Base-by-base conservation (phyloP, 2,113 vertebrate species). In the Oxyura jamaicensis region DNA sequence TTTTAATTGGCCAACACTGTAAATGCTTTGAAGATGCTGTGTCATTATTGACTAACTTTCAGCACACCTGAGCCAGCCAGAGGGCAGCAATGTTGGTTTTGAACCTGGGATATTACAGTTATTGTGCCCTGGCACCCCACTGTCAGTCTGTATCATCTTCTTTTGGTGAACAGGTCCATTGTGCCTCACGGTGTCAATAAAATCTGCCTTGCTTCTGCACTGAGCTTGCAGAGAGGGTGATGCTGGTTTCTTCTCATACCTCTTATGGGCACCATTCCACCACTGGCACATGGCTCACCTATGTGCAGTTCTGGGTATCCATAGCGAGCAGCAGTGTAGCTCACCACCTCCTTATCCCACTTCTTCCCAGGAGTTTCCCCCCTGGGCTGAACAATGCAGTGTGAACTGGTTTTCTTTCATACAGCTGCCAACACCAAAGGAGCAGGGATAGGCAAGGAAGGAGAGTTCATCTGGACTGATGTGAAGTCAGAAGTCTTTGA, bases 11-110 rank as follows among this genome's bases (percentile, higher is more conserved):
- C 66, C 50, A 36, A 29, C 74, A 10, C 62, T 46, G 67, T 56
- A 84, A 96, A 65, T 0, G 21, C 93, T 97, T 97, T 96, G 96
- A 95, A 97, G 93, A 33, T 94, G 93, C 94, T 96, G 93, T 88
- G 93, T 96, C 95, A 96, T 95, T 97, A 94, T 82, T 95, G 95
- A 95, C 91, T 95, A 65, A 68, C 60, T 94, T 86, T 94, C 86
- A 82, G 83, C 86, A 66, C 86, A 96, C 95, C 95, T 88, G 92
- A 96, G 88, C 83, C 83, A 88, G 88, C 88, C 95, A 96, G 93
- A 93, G 92, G 86, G 86, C 69, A 94, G 80, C 5, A 39, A 78
- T 58, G 86, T 31, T 65, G 48, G 65, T 75, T 94, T 86, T 90
- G 76, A 88, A 86, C 14, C 48, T 28, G 52, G 48, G 23, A 76